Evolutionary conservation across 92 coral and sea anemone genomes (phyloP), one percentile per base, ranked within the genome.

Genomic region (Palythoa grandiflora): DNA sequence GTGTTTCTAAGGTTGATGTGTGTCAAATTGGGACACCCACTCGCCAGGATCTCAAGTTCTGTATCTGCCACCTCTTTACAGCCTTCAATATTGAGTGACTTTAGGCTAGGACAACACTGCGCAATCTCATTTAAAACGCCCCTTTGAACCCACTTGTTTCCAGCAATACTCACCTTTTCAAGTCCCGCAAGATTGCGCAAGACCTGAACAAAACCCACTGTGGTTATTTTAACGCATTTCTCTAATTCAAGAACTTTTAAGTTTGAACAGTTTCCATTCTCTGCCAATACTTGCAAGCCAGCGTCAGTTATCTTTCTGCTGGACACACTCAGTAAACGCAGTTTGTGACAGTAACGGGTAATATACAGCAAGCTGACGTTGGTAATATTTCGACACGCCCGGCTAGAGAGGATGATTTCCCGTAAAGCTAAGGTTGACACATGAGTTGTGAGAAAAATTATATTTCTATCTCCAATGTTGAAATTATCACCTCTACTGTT

Each of bases 1-100:
- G 93, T 93, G 65, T 92, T 84, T 83, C 93, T 94, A 16, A 94
- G 84, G 77, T 94, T 94, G 54, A 93, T 53, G 54, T 92, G 95
- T 44, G 87, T 93, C 75, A 94, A 17, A 11, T 53, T 53, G 28
- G 21, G 2, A 52, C 94, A 80, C 1, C 80, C 70, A 51, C 74
- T 88, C 21, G 96, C 93, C 6, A 94, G 90, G 10, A 78, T 73
- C 14, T 87, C 71, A 28, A 94, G 77, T 8, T 93, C 96, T 10
- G 70, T 16, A 78, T 94, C 98, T 9, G 96, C 93, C 8, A 94
- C 94, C 59, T 91, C 89, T 60, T 87, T 87, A 68, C 96, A 94
- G 1, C 94, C 96, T 54, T 94, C 98, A 59, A 94, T 90, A 84
- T 59, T 91, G 19, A 94, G 89, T 40, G 90, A 84, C 15, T 76